These are phyloP conservation scores for Glossophaga mutica DNA, from an alignment of 2,797 vertebrate genomes.

Conservation along the genomic window DNA sequence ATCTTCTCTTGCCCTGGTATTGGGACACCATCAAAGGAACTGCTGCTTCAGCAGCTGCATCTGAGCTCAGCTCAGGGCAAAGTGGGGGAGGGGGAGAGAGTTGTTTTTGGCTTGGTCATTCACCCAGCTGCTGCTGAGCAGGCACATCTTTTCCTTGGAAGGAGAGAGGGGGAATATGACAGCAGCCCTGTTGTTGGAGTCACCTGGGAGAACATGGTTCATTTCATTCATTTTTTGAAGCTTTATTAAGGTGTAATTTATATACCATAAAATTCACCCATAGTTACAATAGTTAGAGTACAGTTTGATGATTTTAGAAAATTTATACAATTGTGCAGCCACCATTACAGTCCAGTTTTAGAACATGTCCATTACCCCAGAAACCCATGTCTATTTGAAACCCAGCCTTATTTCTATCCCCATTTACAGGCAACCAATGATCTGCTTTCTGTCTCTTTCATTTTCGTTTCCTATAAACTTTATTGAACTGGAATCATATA, in stretches of 20 bases:
- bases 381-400: neutral
- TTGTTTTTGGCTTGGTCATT: constrained; percentile 32
- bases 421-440: neutral
- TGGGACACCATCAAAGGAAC: constrained; percentile 58
- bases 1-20: constrained; percentile 30
- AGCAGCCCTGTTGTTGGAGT: neutral
- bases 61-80: neutral
- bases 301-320: neutral
- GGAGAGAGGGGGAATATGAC: neutral
- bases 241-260: neutral
- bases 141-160: neutral
- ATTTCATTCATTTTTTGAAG: neutral
- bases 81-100: neutral
- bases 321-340: neutral
- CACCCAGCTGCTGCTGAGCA: constrained; percentile 52
- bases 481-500: neutral
- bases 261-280: neutral
- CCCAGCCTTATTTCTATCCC: neutral
- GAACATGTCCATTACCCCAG: neutral
- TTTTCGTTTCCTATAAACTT: neutral
- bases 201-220: neutral
- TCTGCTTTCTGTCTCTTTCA: neutral
- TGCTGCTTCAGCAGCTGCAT: constrained; percentile 51
- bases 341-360: neutral
- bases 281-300: neutral